phyloP scores from a whole-genome alignment of 2,797 vertebrate species.

The Chelon labrosus region DNA sequence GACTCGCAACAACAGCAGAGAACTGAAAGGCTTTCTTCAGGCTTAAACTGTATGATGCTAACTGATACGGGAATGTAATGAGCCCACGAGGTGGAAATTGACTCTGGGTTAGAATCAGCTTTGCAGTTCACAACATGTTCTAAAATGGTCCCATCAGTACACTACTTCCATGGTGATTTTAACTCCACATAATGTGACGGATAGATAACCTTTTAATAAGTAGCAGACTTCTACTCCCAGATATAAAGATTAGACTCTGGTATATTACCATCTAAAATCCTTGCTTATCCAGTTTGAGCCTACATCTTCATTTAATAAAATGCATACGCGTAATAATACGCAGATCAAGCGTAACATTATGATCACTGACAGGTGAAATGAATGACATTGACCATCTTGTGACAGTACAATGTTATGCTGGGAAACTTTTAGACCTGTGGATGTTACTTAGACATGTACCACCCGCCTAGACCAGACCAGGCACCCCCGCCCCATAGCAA shows the following conservation, averaged over 20 bases:
- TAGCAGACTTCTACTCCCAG: background rate
- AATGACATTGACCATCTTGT: too few species aligned
- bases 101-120: slow-evolving; percentile 6
- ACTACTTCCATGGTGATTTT: background rate
- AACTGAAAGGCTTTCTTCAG: slow-evolving; percentile 53
- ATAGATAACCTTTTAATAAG: slow-evolving; percentile 13
- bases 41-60: slow-evolving; percentile 31
- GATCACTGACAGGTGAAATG: too few species aligned
- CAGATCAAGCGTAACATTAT: too few species aligned
- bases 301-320: background rate
- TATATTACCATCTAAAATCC: background rate
- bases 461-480: too few species aligned
- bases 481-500: too few species aligned
- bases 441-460: too few species aligned
- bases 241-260: too few species aligned
- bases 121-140: slow-evolving; percentile 6
- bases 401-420: too few species aligned
- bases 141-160: background rate
- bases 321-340: too few species aligned
- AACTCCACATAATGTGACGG: slow-evolving; percentile 10
- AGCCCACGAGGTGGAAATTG: slow-evolving; percentile 10
- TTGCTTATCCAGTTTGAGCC: slow-evolving; percentile 12
- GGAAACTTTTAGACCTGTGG: too few species aligned
- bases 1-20: slow-evolving; percentile 50
- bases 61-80: slow-evolving; percentile 32